Conservation (phyloP, 2,113 vertebrate genomes). For the Coracopsis vasa region DNA sequence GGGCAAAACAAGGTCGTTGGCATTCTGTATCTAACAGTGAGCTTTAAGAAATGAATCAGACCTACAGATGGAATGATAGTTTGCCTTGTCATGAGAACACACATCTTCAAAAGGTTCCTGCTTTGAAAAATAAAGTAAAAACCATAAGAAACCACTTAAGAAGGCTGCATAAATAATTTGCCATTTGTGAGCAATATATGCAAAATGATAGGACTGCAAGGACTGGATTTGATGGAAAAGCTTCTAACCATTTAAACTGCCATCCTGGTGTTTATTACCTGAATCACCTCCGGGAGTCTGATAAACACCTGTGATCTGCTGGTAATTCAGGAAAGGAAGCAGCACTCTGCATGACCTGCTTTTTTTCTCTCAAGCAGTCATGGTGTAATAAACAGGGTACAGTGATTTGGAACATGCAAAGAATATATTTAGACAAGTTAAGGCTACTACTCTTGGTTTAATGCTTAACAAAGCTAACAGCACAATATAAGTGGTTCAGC, state of each 20-base stretch:
- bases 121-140: conserved; percentile 67
- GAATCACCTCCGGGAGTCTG: conserved; percentile 69
- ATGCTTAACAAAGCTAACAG: conserved; percentile 52
- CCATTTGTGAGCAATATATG: conserved; percentile 72
- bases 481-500: conserved; percentile 27
- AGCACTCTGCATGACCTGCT: conserved; percentile 39
- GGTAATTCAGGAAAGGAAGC: conserved; percentile 71
- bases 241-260: conserved; percentile 72
- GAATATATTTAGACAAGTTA: conserved; percentile 35
- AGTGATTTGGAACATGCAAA: conserved; percentile 43
- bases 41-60: conserved; percentile 27
- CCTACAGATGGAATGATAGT: conserved; percentile 17
- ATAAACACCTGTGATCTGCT: conserved; percentile 77
- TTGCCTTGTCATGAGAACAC: conserved; percentile 50
- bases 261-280: conserved; percentile 67
- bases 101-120: conserved; percentile 63
- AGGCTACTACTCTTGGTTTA: conserved; percentile 27
- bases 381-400: conserved; percentile 42
- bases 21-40: neutral
- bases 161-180: conserved; percentile 68
- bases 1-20: conserved; percentile 17
- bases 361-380: conserved; percentile 51
- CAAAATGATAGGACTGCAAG: conserved; percentile 68
- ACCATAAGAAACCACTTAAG: conserved; percentile 69
- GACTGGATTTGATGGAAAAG: conserved; percentile 65